Conservation (phyloP, 2,888 invertebrate genomes). For the Apamea crenata region DNA sequence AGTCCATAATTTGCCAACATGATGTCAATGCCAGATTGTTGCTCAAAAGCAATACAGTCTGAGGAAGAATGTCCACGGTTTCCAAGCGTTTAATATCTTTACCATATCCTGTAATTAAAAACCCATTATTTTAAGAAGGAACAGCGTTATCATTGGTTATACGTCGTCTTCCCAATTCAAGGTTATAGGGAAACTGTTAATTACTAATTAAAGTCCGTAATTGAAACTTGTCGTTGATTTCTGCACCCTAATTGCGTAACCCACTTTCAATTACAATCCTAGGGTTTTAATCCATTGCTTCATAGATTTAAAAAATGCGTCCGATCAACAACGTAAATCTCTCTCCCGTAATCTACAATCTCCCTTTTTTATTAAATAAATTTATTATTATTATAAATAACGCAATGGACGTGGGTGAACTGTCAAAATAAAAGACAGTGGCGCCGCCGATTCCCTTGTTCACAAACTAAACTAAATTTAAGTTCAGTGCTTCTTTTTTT, state of each 20-base stretch:
- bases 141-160: background rate
- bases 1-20: conserved; percentile 29
- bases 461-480: too few species aligned
- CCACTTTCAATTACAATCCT: background rate
- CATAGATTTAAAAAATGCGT: background rate
- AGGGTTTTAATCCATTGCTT: background rate
- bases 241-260: background rate
- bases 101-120: conserved; percentile 11
- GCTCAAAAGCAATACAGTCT: conserved; percentile 3
- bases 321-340: background rate
- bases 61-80: background rate
- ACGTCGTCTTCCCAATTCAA: conserved; percentile 1
- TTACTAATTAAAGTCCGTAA: background rate
- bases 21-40: conserved; percentile 33
- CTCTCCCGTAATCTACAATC: too few species aligned
- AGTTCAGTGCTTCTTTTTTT: too few species aligned
- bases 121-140: background rate
- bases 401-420: background rate
- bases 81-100: background rate
- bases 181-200: background rate
- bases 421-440: background rate
- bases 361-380: too few species aligned
- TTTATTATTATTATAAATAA: too few species aligned
- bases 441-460: too few species aligned
- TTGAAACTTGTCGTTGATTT: conserved; percentile 2